A percentile compares a stretch with the other conserved stretches of the same genome.
Conservation (phyloP, 2,888 invertebrate genomes). For the Phaedon cochleariae region DNA sequence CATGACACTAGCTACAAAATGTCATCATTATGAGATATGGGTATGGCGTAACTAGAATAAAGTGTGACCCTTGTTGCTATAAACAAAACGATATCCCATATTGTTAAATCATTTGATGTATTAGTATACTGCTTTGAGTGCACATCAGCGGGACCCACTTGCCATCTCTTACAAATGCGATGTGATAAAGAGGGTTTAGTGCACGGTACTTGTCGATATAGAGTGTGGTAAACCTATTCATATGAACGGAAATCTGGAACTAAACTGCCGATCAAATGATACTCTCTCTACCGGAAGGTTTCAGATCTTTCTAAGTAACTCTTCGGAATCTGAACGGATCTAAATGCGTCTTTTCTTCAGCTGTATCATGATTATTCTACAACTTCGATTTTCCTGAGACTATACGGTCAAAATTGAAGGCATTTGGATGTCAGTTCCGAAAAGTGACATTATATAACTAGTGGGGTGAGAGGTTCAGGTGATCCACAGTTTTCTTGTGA, state of each 20-base stretch:
- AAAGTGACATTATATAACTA: too few species aligned
- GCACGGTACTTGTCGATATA: slow-evolving; percentile 28
- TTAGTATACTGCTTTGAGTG: slow-evolving; percentile 17
- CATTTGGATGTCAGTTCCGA: too few species aligned
- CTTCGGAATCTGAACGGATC: too few species aligned
- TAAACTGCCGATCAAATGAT: not conserved
- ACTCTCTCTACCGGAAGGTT: not conserved
- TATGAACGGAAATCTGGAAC: not conserved
- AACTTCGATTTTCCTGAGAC: too few species aligned
- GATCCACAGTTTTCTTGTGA: not conserved
- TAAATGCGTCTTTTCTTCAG: too few species aligned
- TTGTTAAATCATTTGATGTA: slow-evolving; percentile 6
- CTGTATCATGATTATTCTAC: too few species aligned
- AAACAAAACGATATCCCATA: slow-evolving; percentile 19
- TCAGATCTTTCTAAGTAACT: too few species aligned
- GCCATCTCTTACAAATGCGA: slow-evolving; percentile 30
- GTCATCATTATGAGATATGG: not conserved
- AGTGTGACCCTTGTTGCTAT: slow-evolving; percentile 2
- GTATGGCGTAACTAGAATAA: not conserved
- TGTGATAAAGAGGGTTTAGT: slow-evolving; percentile 32
- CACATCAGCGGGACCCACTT: slow-evolving; percentile 24
- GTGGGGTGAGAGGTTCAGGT: not conserved
- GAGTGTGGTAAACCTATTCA: slow-evolving; percentile 37
- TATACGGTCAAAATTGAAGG: too few species aligned
- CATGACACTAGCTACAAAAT: not conserved